phyloP scores from a whole-genome alignment of 1,140 invertebrate genomes.

The Pseudoatta argentina region DNA sequence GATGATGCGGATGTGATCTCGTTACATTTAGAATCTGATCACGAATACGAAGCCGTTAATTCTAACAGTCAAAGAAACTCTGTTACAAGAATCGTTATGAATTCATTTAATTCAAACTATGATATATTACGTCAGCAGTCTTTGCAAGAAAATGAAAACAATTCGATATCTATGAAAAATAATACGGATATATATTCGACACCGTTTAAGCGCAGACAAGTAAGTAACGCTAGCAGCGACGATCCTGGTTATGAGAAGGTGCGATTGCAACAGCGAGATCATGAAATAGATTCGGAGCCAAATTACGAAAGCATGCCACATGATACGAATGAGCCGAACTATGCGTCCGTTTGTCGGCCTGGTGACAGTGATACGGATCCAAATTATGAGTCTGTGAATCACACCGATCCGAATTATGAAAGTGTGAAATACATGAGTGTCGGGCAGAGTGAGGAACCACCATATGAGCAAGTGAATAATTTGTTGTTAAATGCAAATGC shows the following conservation, averaged over 20 bases:
- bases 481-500: conserved; percentile 68
- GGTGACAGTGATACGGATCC: conserved; percentile 90
- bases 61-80: conserved; percentile 62
- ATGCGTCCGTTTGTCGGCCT: conserved; percentile 88
- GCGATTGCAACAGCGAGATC: conserved; percentile 76
- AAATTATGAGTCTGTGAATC: conserved; percentile 90
- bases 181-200: conserved; percentile 72
- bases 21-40: conserved; percentile 74
- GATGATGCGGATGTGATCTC: conserved; percentile 42
- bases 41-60: conserved; percentile 81
- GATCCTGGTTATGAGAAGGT: conserved; percentile 85
- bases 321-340: conserved; percentile 84
- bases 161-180: not conserved
- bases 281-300: conserved; percentile 86
- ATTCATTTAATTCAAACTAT: conserved; percentile 90
- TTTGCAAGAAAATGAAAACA: conserved; percentile 76
- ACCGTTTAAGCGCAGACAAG: conserved; percentile 82
- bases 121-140: conserved; percentile 88
- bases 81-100: not conserved
- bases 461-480: conserved; percentile 84
- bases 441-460: conserved; percentile 81
- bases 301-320: conserved; percentile 91
- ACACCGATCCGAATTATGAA: conserved; percentile 86
- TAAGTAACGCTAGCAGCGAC: conserved; percentile 83
- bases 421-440: conserved; percentile 85